Conservation (phyloP, 2,113 vertebrate genomes). For the Ageneiosus marmoratus region DNA sequence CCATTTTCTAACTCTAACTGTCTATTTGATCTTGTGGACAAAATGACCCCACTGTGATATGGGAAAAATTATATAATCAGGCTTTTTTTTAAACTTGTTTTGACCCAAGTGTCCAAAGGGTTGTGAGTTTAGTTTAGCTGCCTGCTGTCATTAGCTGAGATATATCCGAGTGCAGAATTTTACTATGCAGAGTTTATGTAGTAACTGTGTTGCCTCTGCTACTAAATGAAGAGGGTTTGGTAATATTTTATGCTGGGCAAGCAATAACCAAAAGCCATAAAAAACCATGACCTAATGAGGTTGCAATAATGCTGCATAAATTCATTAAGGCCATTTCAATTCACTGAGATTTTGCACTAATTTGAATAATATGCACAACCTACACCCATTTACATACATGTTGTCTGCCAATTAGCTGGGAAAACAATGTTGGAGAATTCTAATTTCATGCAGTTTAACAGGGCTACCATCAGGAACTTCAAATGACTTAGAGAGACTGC, state of each 20-base stretch:
- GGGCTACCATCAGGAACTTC: neutral
- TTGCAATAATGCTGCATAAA: neutral
- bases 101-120: no score
- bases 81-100: no score
- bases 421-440: neutral
- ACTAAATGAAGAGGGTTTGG: neutral
- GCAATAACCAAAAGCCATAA: no score
- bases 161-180: neutral
- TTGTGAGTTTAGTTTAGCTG: neutral
- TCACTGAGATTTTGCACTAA: neutral
- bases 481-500: neutral
- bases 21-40: neutral
- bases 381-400: neutral
- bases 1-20: neutral
- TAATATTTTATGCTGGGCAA: neutral
- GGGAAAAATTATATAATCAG: neutral
- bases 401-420: neutral
- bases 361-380: neutral
- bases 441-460: neutral
- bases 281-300: no score
- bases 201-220: neutral
- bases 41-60: neutral
- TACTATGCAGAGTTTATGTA: neutral
- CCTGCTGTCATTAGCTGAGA: neutral
- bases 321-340: neutral